Evolutionary conservation across 2,888 invertebrate species (phyloP).

Genomic region (Latrodectus elegans): DNA sequence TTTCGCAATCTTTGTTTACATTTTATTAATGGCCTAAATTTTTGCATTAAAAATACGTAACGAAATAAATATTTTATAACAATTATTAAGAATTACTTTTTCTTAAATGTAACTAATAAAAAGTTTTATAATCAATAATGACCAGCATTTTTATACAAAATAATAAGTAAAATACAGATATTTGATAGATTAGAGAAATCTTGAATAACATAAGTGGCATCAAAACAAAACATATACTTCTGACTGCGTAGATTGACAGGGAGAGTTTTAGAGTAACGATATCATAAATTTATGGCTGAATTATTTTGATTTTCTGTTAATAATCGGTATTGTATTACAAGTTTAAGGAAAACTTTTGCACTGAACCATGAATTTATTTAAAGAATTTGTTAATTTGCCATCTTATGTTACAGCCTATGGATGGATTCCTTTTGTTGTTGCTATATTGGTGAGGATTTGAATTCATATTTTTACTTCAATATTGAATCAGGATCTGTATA

Average conservation of each 20-base stretch:
- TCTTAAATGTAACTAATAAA: too few species aligned
- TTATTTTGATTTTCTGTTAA: not conserved
- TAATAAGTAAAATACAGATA: too few species aligned
- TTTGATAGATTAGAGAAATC: too few species aligned
- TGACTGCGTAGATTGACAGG: not conserved
- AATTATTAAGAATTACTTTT: too few species aligned
- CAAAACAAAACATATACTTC: not conserved
- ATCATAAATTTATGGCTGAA: not conserved
- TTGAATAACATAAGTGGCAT: not conserved
- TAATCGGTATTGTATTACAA: too few species aligned
- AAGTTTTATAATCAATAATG: not conserved
- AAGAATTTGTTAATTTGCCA: constrained; percentile 55
- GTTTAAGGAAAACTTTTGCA: not conserved
- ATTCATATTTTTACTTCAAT: too few species aligned
- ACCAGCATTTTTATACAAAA: not conserved
- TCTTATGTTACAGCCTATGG: constrained; percentile 71
- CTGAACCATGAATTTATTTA: constrained; percentile 24
- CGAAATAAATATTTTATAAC: too few species aligned
- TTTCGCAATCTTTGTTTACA: too few species aligned
- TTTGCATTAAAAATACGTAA: too few species aligned
- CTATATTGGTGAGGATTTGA: constrained; percentile 70
- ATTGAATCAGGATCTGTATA: too few species aligned
- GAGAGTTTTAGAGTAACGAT: not conserved
- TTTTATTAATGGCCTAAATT: too few species aligned
- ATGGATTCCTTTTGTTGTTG: constrained; percentile 75